Base-by-base conservation (phyloP, 2,797 vertebrate species). In the Liparis tanakae region DNA sequence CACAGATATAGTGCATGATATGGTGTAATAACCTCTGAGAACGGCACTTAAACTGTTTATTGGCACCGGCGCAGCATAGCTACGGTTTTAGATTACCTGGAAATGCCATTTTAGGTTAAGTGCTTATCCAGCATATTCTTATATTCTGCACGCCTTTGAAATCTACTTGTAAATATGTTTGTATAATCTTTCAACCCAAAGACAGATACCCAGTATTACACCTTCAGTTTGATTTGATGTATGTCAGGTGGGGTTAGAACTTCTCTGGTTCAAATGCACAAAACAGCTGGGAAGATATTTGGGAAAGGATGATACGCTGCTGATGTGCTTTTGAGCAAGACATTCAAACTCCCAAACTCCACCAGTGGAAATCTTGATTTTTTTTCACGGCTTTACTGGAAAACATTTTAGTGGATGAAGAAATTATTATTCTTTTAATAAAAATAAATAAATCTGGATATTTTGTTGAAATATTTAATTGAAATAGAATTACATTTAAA, bases 1-100 rank as follows among this genome's bases (percentile, higher is more conserved):
- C 78, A 74, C 55, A 70, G 43, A 68, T 51, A 13, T 20, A 25
- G 63, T 64, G 15, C 72, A 72, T 76, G 79, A 86, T 80, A 71
- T 68, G 56, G 68, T 57, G 71, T 56, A 78, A 74, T 67, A 78
- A 80, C 72, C 73, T 62, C 37, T 18, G 41, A 78, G 67, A 80
- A 79, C 20, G 20, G 69, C 67, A 75, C 73, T 84, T 75, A 64
- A 66, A 81, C 72, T 82, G 79, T 85, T 88, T 80, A 77, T 67
- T 80, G 72, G 61, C 63, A 44, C 41, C 37, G 13, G 46, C 0
- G 6, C 13, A 1, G 9, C 67, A 50, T 12, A 71, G 54, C 70
- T 53, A 54, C 62, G 51, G 65, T 59, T 84, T 78, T 41, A 75
- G 65, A 85, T 80, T 37, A 82, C 64, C 75, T 83, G 54, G 70